These are phyloP conservation scores for Picathartes gymnocephalus DNA, from an alignment of 2,113 vertebrate genomes.

Conservation along the genomic window DNA sequence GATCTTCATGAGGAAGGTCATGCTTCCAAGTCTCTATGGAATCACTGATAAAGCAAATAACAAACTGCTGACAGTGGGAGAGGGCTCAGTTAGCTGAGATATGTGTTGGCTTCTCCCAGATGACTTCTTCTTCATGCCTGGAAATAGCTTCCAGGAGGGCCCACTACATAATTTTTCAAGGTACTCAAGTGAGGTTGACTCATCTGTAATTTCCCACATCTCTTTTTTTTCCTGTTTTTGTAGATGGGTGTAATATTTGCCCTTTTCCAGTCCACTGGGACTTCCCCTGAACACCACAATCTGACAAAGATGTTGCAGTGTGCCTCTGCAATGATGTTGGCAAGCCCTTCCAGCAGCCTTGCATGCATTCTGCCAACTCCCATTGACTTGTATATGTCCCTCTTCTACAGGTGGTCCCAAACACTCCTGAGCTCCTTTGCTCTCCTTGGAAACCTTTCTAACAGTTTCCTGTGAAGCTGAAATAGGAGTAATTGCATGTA, in stretches of 20 bases:
- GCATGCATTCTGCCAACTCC: not conserved
- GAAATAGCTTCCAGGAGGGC: not conserved
- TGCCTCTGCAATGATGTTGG: not conserved
- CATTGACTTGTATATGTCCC: not conserved
- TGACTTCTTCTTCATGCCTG: not conserved
- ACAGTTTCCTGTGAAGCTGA: not conserved
- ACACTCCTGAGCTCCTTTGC: not conserved
- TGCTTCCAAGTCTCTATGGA: not conserved
- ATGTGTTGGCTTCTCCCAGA: not conserved
- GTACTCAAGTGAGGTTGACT: not conserved
- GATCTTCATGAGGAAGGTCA: not conserved
- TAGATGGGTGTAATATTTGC: not conserved
- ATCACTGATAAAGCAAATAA: not conserved
- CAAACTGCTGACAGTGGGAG: not conserved
- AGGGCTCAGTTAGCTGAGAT: not conserved
- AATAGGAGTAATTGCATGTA: not conserved
- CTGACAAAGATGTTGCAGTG: not conserved
- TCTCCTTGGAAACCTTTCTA: not conserved
- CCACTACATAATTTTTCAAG: not conserved
- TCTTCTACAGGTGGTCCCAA: not conserved
- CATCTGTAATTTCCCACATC: not conserved
- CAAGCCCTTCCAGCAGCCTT: not conserved
- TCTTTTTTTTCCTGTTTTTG: not conserved
- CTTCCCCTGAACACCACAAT: not conserved
- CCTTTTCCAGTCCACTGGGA: constrained; percentile 21